Base-by-base conservation (phyloP, 2,797 vertebrate genomes). In the Micropoecilia bifurca region DNA sequence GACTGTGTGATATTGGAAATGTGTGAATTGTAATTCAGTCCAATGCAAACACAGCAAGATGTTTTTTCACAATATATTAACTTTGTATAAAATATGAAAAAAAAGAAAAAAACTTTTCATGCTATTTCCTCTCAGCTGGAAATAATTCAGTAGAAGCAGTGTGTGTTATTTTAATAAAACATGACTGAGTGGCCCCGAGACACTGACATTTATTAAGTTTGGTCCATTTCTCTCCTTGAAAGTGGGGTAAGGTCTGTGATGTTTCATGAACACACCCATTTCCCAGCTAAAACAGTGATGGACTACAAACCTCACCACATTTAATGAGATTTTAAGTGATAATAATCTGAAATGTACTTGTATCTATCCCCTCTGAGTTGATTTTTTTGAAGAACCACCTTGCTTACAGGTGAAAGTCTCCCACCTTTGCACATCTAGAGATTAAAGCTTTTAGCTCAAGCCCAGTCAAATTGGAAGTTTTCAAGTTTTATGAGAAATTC, bases 111-210 rank as follows among this genome's bases (percentile, higher is more conserved):
- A 22, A 22, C 2, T 71, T 76, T 80, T 86, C 16, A 55, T 46
- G 55, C 45, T 82, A 76, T 82, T 83, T 88, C n/a, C 66, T 82
- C 63, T 81, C 41, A 69, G 50, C 71, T 85, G 75, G 76, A 84
- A 85, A 74, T 80, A 68, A 78, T 84, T 85, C 39, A 87, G 36
- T 57, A 69, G 45, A 57, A 80, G 16, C 30, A 75, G 45, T 6
- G 9, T 80, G 41, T 81, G 73, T 83, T 69, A 82, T 83, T 83
- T 86, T 72, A 83, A 87, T 88, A 81, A 88, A 85, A 87, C 66
- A 83, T 81, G 71, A 84, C 33, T 53, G 1, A 76, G 43, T 79
- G 5, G 48, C 82, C 83, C 55, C 18, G 55, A 80, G 83, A 85
- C 63, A 80, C 4, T 61, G 74, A 76, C 25, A 63, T 85, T 80